These are phyloP conservation scores for Elegia similella DNA, from an alignment of 2,888 invertebrate species.

Conservation along the genomic window DNA sequence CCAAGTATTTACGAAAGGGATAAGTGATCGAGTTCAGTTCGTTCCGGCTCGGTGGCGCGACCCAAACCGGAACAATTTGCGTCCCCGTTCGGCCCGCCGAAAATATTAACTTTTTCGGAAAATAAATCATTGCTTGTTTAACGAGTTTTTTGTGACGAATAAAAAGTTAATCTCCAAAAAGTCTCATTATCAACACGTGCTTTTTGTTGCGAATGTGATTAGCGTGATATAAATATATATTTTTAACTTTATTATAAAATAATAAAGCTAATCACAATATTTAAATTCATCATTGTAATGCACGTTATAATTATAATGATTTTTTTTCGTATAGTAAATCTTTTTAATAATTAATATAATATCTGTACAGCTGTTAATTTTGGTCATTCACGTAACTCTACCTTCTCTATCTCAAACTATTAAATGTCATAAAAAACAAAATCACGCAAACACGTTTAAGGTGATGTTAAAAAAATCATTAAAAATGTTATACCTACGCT, in stretches of 20 bases:
- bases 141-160: slow-evolving; percentile 8
- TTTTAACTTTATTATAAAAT: not conserved
- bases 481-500: not conserved
- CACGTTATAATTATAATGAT: too few species aligned
- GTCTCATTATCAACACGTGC: slow-evolving; percentile 2
- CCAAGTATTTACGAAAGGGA: slow-evolving; percentile 14
- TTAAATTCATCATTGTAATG: too few species aligned
- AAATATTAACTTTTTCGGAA: slow-evolving; percentile 12
- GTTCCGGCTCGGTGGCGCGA: slow-evolving; percentile 12
- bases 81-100: slow-evolving; percentile 7
- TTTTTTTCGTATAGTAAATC: too few species aligned
- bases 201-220: not conserved
- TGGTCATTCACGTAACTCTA: too few species aligned
- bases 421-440: not conserved
- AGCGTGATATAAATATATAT: not conserved
- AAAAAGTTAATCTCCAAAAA: slow-evolving; percentile 8
- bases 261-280: too few species aligned
- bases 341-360: too few species aligned
- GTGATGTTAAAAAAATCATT: not conserved
- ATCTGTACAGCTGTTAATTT: too few species aligned
- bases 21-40: slow-evolving; percentile 11
- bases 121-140: slow-evolving; percentile 13
- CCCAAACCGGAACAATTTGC: slow-evolving; percentile 12
- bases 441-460: not conserved
- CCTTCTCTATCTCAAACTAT: too few species aligned